These are phyloP conservation scores for Tuta absoluta DNA, from an alignment of 2,888 invertebrate genomes.

Conservation along the genomic window DNA sequence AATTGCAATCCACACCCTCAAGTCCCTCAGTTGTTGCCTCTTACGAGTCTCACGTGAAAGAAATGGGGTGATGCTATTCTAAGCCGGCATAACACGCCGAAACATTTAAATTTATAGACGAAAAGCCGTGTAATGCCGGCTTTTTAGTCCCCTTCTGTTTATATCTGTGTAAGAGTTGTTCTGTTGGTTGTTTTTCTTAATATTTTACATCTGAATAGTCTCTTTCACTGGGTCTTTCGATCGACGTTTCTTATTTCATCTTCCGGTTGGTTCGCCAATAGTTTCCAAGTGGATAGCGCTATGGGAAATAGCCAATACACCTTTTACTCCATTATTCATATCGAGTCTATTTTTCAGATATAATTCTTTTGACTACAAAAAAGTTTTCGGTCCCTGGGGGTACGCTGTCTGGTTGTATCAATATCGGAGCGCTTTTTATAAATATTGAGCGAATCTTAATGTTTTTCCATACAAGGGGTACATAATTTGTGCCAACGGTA, in stretches of 20 bases:
- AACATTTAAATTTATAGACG: too few species aligned
- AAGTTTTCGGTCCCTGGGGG: not conserved
- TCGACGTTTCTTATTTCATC: slow-evolving; percentile 16
- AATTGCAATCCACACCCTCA: too few species aligned
- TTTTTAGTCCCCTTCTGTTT: too few species aligned
- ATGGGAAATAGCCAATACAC: slow-evolving; percentile 10
- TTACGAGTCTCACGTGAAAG: too few species aligned
- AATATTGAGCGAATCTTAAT: not conserved
- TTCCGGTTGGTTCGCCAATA: slow-evolving; percentile 8
- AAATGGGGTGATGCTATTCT: too few species aligned
- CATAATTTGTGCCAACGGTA: too few species aligned
- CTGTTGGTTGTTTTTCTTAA: not conserved
- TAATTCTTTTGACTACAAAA: not conserved
- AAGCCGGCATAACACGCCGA: too few species aligned
- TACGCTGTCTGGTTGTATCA: too few species aligned
- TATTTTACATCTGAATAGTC: slow-evolving; percentile 6
- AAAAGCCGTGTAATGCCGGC: too few species aligned
- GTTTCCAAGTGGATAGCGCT: not conserved
- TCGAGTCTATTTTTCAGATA: not conserved
- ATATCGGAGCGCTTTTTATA: not conserved
- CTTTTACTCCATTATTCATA: slow-evolving; percentile 2
- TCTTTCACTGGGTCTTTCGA: not conserved
- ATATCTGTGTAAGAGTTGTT: not conserved
- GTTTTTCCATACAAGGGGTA: too few species aligned
- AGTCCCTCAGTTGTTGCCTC: too few species aligned